These are phyloP conservation scores for Drosophila busckii DNA, from an alignment of 1,140 invertebrate genomes.

Conservation along the genomic window DNA sequence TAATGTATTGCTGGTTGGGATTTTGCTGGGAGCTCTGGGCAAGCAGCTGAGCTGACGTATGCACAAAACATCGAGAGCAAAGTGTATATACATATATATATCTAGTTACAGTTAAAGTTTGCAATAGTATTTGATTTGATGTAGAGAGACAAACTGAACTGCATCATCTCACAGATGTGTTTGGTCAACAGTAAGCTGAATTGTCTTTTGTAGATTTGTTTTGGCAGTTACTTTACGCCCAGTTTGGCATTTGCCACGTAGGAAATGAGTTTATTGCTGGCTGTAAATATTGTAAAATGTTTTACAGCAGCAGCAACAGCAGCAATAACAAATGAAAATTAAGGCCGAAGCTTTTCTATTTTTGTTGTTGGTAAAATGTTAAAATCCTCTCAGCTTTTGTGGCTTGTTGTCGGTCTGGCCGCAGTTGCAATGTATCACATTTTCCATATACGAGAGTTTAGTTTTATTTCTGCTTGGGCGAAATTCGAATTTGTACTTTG, in stretches of 20 bases:
- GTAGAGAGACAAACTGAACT: background rate
- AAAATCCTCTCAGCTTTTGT: constrained; percentile 59
- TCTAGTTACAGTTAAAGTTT: no score
- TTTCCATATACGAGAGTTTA: constrained; percentile 39
- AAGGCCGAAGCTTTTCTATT: constrained; percentile 15
- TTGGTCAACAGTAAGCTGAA: constrained; percentile 39
- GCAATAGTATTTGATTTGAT: no score
- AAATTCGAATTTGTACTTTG: constrained; percentile 6
- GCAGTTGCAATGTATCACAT: constrained; percentile 38
- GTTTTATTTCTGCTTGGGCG: background rate
- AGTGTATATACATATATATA: no score
- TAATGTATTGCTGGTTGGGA: constrained; percentile 45
- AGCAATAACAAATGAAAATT: background rate
- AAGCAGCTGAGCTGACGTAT: constrained; percentile 24
- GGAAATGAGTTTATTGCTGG: constrained; percentile 61
- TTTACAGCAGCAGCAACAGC: constrained; percentile 7
- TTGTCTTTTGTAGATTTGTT: constrained; percentile 32
- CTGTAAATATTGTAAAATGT: constrained; percentile 60
- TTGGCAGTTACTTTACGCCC: constrained; percentile 19
- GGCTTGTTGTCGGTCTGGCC: constrained; percentile 42
- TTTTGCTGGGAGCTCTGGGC: constrained; percentile 29
- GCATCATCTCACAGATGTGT: no score
- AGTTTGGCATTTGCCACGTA: no score
- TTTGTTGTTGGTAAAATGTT: constrained; percentile 55
- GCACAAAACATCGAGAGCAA: no score